These are phyloP conservation scores for Eulemur albifrons DNA, from an alignment of 2,797 vertebrate species.

Conservation along the genomic window DNA sequence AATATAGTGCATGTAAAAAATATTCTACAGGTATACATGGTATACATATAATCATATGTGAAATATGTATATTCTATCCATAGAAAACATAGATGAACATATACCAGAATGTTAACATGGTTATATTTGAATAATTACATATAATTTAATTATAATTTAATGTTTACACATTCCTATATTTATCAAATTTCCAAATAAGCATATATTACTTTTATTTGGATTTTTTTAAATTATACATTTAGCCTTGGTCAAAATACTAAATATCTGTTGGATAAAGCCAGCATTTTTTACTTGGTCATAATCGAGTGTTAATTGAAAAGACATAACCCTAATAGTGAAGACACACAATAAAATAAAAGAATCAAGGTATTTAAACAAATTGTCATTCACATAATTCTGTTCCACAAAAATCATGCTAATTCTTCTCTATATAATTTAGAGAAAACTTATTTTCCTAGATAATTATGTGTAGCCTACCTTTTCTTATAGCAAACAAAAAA, in stretches of 20 bases:
- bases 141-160: background rate
- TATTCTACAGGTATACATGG: background rate
- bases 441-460: background rate
- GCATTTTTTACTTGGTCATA: background rate
- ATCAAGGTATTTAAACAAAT: background rate
- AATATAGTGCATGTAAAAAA: background rate
- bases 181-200: background rate
- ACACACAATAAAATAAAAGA: background rate
- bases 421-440: background rate
- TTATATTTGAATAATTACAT: background rate
- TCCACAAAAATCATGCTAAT: background rate
- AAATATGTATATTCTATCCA: background rate
- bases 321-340: background rate
- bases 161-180: background rate
- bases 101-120: background rate
- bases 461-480: background rate
- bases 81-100: background rate
- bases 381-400: background rate
- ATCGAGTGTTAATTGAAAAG: background rate
- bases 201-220: background rate
- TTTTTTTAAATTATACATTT: background rate
- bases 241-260: background rate
- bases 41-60: background rate
- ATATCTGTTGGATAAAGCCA: background rate
- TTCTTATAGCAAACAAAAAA: background rate